phyloP scores from a whole-genome alignment of 2,113 vertebrate species.

The Oreochromis aureus region DNA sequence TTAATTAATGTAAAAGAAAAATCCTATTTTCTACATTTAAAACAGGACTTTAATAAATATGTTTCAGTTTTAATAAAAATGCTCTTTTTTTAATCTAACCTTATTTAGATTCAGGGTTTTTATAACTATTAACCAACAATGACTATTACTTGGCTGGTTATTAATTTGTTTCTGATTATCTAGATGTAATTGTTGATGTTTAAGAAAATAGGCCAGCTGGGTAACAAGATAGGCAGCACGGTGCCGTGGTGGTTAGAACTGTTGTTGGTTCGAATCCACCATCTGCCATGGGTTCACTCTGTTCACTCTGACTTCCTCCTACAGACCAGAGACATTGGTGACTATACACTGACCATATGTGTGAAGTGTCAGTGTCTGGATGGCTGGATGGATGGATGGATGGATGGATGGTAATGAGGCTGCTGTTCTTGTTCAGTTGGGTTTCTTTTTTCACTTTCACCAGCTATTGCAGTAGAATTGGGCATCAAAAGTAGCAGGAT shows the following conservation, averaged over 20 bases:
- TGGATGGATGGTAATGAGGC: fast-evolving
- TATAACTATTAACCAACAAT: not conserved
- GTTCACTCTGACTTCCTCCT: not conserved
- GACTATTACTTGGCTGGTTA: not conserved
- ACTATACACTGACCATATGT: not conserved
- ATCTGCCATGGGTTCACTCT: fast-evolving
- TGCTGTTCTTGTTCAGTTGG: not conserved
- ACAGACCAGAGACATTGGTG: fast-evolving
- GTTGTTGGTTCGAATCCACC: not conserved
- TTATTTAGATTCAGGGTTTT: not conserved
- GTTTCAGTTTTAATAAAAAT: not conserved
- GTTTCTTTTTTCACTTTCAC: fast-evolving
- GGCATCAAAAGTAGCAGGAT: not conserved
- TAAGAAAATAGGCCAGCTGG: not conserved
- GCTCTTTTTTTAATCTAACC: not conserved
- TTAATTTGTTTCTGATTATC: not conserved
- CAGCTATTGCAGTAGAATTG: not conserved
- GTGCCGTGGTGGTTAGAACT: not conserved
- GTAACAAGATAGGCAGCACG: not conserved
- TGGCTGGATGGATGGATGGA: fast-evolving
- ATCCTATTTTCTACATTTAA: not conserved
- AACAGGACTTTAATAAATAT: not conserved
- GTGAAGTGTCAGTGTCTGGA: not conserved
- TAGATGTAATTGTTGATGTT: not conserved
- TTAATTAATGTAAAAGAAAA: not conserved